Conservation (phyloP, 2,113 vertebrate species). For the Dolichallabes microphthalmus region DNA sequence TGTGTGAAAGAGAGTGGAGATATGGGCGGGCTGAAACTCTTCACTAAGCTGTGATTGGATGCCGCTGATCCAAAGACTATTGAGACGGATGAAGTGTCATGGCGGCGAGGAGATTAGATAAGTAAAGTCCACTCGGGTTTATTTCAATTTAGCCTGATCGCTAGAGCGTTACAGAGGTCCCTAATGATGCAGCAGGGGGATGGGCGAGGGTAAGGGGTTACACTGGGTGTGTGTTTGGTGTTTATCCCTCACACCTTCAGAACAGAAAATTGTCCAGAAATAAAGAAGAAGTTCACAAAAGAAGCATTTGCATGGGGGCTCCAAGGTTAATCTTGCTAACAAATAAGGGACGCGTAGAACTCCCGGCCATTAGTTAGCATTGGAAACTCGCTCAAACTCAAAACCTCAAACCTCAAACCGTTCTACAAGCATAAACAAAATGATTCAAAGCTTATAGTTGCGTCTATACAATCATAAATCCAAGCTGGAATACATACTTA, state of each 20-base stretch:
- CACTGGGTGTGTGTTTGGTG: neutral
- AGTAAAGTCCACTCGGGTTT: conserved; percentile 69
- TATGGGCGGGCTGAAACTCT: conserved; percentile 31
- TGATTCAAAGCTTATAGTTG: neutral
- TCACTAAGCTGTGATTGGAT: conserved; percentile 63
- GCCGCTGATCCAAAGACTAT: conserved; percentile 60
- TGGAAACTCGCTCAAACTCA: neutral
- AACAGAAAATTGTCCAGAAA: conserved; percentile 27
- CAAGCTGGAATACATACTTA: neutral
- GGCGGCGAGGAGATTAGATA: conserved; percentile 65
- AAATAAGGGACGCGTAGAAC: neutral
- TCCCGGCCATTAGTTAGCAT: neutral
- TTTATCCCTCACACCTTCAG: conserved; percentile 13
- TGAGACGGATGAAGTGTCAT: conserved; percentile 72
- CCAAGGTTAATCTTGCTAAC: neutral
- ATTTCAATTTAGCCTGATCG: conserved; percentile 74
- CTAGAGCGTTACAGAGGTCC: conserved; percentile 70
- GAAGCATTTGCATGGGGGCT: neutral
- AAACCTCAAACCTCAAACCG: no score
- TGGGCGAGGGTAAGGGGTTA: conserved; percentile 61
- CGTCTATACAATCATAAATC: neutral
- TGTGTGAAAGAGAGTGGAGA: neutral
- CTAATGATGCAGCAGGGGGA: conserved; percentile 69
- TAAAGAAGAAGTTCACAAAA: conserved; percentile 19
- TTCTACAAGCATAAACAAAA: neutral